These are phyloP conservation scores for western clawed frog (Xenopus tropicalis) DNA, from an alignment of 2,113 vertebrate genomes.

Conservation along the genomic window UCB_Xtro_10.0 CM004449.2:71585501-71586000, in stretches of 20 bases:
- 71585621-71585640: slow-evolving; percentile 7
- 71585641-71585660: slow-evolving; percentile 19
- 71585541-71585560: too few species aligned
- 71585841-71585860: slow-evolving; percentile 8
- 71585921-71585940: neutral
- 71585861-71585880: slow-evolving; percentile 11
- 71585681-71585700: slow-evolving; percentile 11
- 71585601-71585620: slow-evolving; percentile 1
- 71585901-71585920: slow-evolving; percentile 8
- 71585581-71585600: too few species aligned
- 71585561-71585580: too few species aligned
- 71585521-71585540: too few species aligned
- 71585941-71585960: neutral
- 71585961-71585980: too few species aligned
- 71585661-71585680: neutral
- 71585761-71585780: slow-evolving; percentile 35
- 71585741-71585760: slow-evolving; percentile 27
- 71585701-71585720: slow-evolving; percentile 5
- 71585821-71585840: slow-evolving; percentile 21
- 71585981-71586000: too few species aligned
- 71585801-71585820: slow-evolving; percentile 13
- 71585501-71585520: too few species aligned
- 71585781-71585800: slow-evolving; percentile 22
- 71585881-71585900: slow-evolving; percentile 15
- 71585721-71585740: slow-evolving; percentile 7